A percentile compares a stretch with the other conserved stretches of the same genome.
phyloP scores from a whole-genome alignment of 2,797 vertebrate species.

The Anomalospiza imberbis region DNA sequence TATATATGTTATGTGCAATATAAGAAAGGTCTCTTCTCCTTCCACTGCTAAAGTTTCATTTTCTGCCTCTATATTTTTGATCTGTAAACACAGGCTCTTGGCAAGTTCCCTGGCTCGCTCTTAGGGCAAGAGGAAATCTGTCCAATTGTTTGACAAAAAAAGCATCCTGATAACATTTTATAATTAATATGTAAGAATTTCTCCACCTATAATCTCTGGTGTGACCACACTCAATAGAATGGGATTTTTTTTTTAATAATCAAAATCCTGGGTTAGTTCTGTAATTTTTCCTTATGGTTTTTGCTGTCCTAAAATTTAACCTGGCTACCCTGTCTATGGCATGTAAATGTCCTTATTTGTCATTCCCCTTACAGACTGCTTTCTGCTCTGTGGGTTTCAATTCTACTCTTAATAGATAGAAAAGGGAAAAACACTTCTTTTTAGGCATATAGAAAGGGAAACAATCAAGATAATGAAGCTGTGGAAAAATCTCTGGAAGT shows the following conservation, averaged over 20 bases:
- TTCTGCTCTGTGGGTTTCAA: not conserved
- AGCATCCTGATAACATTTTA: not conserved
- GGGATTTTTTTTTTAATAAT: not conserved
- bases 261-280: not conserved
- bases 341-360: not conserved
- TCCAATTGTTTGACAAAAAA: not conserved
- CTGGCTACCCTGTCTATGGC: not conserved
- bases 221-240: not conserved
- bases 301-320: not conserved
- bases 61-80: not conserved
- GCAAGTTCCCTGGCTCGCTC: not conserved
- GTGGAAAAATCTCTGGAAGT: not conserved
- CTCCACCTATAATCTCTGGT: not conserved
- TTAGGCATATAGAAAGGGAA: not conserved
- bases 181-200: not conserved
- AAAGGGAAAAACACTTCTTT: not conserved
- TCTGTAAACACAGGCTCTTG: not conserved
- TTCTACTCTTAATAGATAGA: not conserved
- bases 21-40: not conserved
- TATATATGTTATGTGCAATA: not conserved
- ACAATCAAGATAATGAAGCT: not conserved
- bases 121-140: not conserved
- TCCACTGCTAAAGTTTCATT: not conserved
- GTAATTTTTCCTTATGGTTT: not conserved
- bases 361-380: not conserved